These are phyloP conservation scores for Anguilla japonica DNA, from an alignment of 2,113 vertebrate genomes.

Conservation along the genomic window DNA sequence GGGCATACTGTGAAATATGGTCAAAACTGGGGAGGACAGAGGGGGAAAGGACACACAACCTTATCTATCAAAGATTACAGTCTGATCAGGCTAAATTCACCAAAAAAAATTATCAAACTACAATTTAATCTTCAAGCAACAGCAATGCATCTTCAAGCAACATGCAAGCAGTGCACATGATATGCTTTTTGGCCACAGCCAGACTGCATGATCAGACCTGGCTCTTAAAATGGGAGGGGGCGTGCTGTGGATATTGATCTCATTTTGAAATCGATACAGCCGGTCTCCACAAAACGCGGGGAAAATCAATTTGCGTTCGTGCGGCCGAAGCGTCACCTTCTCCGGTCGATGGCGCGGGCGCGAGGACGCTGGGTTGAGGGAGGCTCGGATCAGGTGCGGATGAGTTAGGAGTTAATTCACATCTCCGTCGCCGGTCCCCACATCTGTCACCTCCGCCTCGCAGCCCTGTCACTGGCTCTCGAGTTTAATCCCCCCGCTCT, in stretches of 20 bases:
- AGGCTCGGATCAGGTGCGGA: background rate
- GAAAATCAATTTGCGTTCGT: background rate
- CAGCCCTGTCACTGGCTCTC: background rate
- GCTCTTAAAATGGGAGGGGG: background rate
- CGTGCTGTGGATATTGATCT: background rate
- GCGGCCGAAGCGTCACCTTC: background rate
- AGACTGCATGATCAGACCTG: background rate
- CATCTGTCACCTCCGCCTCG: slow-evolving; percentile 8
- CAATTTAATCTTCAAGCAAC: background rate
- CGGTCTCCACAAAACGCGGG: background rate
- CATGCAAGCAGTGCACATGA: background rate
- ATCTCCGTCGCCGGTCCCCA: background rate
- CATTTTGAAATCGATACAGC: background rate
- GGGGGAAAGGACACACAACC: background rate
- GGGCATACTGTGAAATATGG: background rate
- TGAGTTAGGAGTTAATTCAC: slow-evolving; percentile 13
- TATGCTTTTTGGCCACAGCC: background rate
- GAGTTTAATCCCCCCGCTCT: slow-evolving; percentile 20
- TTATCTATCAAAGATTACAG: background rate
- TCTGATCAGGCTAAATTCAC: background rate
- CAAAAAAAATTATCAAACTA: too few species aligned
- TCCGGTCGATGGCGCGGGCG: background rate
- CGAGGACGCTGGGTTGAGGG: background rate
- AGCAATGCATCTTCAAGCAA: background rate
- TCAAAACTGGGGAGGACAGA: too few species aligned